These are phyloP conservation scores for Chloromyia formosa DNA, from an alignment of 2,888 invertebrate species.

Conservation along the genomic window DNA sequence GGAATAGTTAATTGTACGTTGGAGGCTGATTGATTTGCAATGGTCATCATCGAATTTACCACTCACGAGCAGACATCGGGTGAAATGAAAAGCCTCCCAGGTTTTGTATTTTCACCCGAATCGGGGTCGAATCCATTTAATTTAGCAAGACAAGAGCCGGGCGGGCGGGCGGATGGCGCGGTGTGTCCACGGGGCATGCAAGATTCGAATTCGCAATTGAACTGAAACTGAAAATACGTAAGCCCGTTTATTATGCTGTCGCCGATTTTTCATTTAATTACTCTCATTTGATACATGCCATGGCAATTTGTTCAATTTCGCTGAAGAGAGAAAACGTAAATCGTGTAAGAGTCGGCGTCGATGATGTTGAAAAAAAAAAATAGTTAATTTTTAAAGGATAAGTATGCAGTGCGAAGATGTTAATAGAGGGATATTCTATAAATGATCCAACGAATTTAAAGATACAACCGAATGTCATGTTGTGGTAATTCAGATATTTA, in stretches of 20 bases:
- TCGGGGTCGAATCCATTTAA: no score
- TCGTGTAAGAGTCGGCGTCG: no score
- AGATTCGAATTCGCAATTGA: neutral
- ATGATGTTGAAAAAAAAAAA: no score
- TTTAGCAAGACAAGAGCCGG: no score
- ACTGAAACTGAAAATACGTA: neutral
- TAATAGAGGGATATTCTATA: no score
- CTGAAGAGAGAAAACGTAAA: neutral
- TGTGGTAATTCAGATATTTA: no score
- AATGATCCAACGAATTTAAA: no score
- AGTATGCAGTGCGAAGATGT: no score
- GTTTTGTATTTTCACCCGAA: no score
- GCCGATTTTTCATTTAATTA: constrained; percentile 40
- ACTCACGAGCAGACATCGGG: neutral
- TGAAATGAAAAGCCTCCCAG: neutral
- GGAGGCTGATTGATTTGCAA: constrained; percentile 35
- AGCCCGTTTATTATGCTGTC: constrained; percentile 21
- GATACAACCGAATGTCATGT: no score
- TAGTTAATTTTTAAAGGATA: no score
- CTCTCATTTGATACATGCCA: constrained; percentile 15
- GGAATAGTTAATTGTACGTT: constrained; percentile 23
- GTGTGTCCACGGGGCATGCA: neutral
- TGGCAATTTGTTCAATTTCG: constrained; percentile 13
- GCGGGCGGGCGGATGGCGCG: neutral
- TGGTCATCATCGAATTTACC: constrained; percentile 24